These are phyloP conservation scores for Ganaspis brasiliensis DNA, from an alignment of 2,888 invertebrate genomes.

Conservation along the genomic window DNA sequence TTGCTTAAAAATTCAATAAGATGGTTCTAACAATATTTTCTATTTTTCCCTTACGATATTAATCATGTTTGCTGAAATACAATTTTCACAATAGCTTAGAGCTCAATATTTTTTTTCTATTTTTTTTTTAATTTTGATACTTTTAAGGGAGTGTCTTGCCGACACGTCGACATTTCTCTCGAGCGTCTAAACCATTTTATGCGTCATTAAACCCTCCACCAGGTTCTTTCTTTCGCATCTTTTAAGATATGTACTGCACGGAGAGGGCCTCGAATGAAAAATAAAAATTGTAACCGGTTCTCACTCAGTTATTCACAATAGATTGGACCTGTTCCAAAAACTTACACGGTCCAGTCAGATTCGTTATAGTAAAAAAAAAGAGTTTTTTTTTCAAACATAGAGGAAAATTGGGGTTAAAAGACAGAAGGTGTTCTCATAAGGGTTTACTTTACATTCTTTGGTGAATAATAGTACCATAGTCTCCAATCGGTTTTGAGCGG, in stretches of 20 bases:
- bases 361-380: not conserved
- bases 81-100: not conserved
- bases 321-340: not conserved
- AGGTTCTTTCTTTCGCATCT: constrained; percentile 43
- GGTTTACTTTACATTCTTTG: not conserved
- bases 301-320: not conserved
- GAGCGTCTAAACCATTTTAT: constrained; percentile 47
- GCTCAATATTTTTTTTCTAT: not conserved
- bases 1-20: no score
- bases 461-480: constrained; percentile 9
- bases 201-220: constrained; percentile 47
- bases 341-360: not conserved
- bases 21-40: no score
- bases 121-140: constrained; percentile 30
- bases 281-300: constrained; percentile 29
- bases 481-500: constrained; percentile 24
- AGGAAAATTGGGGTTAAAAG: not conserved
- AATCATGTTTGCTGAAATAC: no score
- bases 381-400: not conserved
- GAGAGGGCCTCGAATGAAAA: not conserved
- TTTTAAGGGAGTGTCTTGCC: constrained; percentile 32
- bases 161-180: constrained; percentile 42
- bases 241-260: constrained; percentile 20
- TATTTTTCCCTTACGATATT: no score
- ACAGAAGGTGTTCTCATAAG: not conserved